These are phyloP conservation scores for Ferdinandea cuprea DNA, from an alignment of 2,888 invertebrate genomes.

Conservation along the genomic window DNA sequence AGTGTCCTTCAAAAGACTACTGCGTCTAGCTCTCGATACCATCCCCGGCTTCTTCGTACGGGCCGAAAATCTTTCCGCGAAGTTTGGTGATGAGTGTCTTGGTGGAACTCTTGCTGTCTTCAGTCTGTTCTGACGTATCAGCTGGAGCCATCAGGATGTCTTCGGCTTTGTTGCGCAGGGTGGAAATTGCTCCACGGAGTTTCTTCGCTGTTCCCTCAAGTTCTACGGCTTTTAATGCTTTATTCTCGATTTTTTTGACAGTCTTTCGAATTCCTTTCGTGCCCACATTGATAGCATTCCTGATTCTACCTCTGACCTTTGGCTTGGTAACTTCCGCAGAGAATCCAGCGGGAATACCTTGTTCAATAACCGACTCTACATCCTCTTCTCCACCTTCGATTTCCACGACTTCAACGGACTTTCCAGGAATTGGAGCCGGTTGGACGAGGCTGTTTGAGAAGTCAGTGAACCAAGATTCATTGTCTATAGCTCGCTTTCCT, in stretches of 20 bases:
- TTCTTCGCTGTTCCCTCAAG: conserved; percentile 51
- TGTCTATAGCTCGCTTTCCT: conserved; percentile 78
- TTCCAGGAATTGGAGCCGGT: conserved; percentile 78
- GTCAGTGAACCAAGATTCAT: conserved; percentile 80
- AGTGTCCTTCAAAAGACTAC: background rate
- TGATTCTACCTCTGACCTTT: conserved; percentile 49
- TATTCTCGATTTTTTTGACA: conserved; percentile 44
- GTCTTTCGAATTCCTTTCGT: conserved; percentile 51
- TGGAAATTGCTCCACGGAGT: conserved; percentile 51
- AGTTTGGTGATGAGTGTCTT: conserved; percentile 43
- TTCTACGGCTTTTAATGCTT: conserved; percentile 46
- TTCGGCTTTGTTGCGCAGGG: conserved; percentile 34
- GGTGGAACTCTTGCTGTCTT: background rate
- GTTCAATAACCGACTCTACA: background rate
- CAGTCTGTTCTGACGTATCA: conserved; percentile 6
- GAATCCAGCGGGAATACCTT: background rate
- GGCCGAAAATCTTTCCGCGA: conserved; percentile 39
- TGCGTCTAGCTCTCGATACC: conserved; percentile 1
- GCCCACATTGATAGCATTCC: conserved; percentile 30
- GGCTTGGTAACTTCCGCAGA: conserved; percentile 21
- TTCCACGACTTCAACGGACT: background rate
- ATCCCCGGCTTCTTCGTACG: conserved; percentile 31
- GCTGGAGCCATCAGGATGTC: conserved; percentile 21
- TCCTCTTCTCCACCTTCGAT: background rate
- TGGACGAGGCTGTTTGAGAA: conserved; percentile 78